phyloP scores from a whole-genome alignment of 2,113 vertebrate species.

The Archocentrus centrarchus region DNA sequence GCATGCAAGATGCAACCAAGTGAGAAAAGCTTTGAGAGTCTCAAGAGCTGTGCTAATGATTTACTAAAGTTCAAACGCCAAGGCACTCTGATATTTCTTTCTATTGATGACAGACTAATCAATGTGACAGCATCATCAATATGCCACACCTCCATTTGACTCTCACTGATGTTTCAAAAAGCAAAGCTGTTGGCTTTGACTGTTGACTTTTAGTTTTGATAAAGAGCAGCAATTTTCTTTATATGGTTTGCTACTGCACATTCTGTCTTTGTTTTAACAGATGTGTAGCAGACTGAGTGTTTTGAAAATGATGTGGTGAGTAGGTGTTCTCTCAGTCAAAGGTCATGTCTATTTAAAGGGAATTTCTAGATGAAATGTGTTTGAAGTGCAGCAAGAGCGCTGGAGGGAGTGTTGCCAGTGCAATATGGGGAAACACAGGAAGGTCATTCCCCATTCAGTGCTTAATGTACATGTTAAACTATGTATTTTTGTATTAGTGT shows the following conservation, averaged over 20 bases:
- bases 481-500: not conserved
- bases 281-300: conserved; percentile 43
- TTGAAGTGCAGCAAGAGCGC: conserved; percentile 61
- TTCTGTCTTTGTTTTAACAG: conserved; percentile 28
- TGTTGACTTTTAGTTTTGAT: not conserved
- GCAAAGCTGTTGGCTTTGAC: not conserved
- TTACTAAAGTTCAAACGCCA: not conserved
- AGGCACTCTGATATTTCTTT: not conserved
- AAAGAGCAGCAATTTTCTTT: not conserved
- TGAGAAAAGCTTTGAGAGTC: not conserved
- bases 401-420: conserved; percentile 4
- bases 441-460: conserved; percentile 60
- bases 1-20: not conserved
- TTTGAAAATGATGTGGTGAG: conserved; percentile 45
- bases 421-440: conserved; percentile 41
- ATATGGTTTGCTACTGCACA: not conserved
- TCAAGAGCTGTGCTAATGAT: not conserved
- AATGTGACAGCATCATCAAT: not conserved
- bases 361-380: conserved; percentile 69
- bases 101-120: not conserved
- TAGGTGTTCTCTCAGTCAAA: conserved; percentile 67
- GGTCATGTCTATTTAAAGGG: conserved; percentile 78
- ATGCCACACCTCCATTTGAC: not conserved
- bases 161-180: not conserved
- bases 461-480: conserved; percentile 27